Conservation (phyloP, 2,888 invertebrate species). For the Loripinus fragilis region DNA sequence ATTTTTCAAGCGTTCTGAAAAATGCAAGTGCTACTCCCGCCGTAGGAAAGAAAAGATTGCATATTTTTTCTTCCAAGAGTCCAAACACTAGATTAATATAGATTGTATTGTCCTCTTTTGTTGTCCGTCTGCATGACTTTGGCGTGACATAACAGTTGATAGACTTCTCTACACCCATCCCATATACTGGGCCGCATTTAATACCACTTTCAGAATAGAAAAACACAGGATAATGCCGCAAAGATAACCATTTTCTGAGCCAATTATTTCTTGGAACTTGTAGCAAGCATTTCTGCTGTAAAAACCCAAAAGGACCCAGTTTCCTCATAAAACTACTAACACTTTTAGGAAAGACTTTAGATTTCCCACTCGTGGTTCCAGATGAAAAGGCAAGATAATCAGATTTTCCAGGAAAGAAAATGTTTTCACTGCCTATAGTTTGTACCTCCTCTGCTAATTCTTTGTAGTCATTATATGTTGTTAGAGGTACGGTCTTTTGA, state of each 20-base stretch:
- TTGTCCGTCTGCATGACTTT: constrained; percentile 1
- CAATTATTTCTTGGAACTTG: constrained; percentile 41
- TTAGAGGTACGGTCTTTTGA: constrained; percentile 32
- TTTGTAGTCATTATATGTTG: constrained; percentile 45
- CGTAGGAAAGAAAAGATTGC: constrained; percentile 49
- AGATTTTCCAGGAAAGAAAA: constrained; percentile 55
- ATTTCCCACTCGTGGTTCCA: constrained; percentile 54
- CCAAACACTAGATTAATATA: constrained; percentile 58
- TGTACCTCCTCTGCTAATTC: constrained; percentile 27
- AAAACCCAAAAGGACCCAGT: constrained; percentile 33
- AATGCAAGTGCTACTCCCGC: constrained; percentile 43
- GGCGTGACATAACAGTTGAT: constrained; percentile 43
- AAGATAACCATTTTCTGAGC: constrained; percentile 44
- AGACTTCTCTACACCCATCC: constrained; percentile 37
- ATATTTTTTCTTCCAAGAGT: constrained; percentile 43
- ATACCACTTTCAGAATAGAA: constrained; percentile 40
- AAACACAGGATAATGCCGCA: constrained; percentile 28
- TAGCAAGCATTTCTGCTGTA: constrained; percentile 40
- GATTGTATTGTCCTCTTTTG: constrained; percentile 37
- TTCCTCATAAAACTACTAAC: constrained; percentile 20
- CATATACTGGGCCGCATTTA: constrained; percentile 48
- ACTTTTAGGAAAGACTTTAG: constrained; percentile 56
- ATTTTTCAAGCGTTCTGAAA: constrained; percentile 50
- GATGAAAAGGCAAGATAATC: constrained; percentile 57
- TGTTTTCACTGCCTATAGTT: constrained; percentile 37